Evolutionary conservation across 2,113 vertebrate species (phyloP).

Genomic region (Urocitellus parryii): DNA sequence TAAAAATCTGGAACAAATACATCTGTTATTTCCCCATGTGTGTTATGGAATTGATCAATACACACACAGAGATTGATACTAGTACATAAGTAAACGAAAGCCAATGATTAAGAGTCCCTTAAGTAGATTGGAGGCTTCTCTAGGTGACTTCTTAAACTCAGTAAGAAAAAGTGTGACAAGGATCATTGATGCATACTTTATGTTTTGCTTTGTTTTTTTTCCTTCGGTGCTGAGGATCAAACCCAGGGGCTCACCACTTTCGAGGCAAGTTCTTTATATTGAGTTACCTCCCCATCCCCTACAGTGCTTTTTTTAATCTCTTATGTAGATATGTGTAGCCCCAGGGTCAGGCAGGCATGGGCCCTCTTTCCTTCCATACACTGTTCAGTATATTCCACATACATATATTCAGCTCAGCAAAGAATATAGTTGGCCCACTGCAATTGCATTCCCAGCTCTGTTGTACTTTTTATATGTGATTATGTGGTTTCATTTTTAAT

Average conservation of each 20-base stretch:
- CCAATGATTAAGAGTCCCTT: neutral
- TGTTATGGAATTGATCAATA: neutral
- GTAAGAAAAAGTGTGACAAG: slow-evolving; percentile 27
- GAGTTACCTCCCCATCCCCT: too few relatives aligned
- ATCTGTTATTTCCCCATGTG: slow-evolving; percentile 32
- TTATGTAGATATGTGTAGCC: neutral
- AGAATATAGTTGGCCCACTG: neutral
- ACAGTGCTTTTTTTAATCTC: neutral
- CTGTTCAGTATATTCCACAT: neutral
- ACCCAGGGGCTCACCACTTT: neutral
- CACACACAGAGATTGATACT: neutral
- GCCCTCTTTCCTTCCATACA: neutral
- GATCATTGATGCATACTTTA: slow-evolving; percentile 5
- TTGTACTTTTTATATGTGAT: neutral
- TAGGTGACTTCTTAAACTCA: neutral
- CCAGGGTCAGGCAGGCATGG: neutral
- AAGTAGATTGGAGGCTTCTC: slow-evolving; percentile 4
- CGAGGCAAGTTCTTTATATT: neutral
- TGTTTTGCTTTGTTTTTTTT: neutral
- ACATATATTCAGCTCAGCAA: neutral
- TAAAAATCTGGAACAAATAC: neutral
- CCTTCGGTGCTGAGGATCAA: neutral
- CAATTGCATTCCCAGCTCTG: neutral
- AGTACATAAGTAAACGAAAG: neutral
- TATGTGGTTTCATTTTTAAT: slow-evolving; percentile 20